phyloP scores from a whole-genome alignment of 2,888 invertebrate genomes.

The Tuberolachnus salignus region DNA sequence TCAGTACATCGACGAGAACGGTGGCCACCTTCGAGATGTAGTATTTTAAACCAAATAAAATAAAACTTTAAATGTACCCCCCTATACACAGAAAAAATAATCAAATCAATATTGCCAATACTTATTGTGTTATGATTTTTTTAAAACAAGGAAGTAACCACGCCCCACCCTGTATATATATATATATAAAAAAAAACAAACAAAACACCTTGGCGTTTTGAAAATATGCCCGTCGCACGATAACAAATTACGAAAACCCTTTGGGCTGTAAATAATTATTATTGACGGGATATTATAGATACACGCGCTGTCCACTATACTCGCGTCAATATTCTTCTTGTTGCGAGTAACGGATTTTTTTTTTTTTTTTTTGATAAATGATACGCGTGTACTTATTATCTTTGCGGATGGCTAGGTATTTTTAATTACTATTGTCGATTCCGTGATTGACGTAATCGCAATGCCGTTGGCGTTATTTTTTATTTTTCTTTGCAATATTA shows the following conservation, averaged over 20 bases:
- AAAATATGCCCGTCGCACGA: background rate
- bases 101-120: too few relatives aligned
- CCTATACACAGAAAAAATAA: too few relatives aligned
- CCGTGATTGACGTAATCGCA: background rate
- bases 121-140: too few relatives aligned
- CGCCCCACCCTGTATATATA: too few relatives aligned
- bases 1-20: too few relatives aligned
- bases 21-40: too few relatives aligned
- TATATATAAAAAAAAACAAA: too few relatives aligned
- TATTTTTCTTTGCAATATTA: background rate
- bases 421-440: background rate
- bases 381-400: background rate
- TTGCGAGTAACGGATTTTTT: background rate
- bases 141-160: too few relatives aligned
- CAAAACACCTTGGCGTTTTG: too few relatives aligned
- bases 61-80: too few relatives aligned
- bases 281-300: background rate
- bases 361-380: too few relatives aligned
- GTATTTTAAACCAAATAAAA: too few relatives aligned
- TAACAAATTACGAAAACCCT: background rate
- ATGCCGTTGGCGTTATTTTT: background rate
- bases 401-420: background rate
- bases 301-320: background rate
- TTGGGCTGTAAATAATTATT: constrained; percentile 29
- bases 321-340: background rate